These are phyloP conservation scores for Lacerta agilis DNA, from an alignment of 2,797 vertebrate species.

Conservation along the genomic window DNA sequence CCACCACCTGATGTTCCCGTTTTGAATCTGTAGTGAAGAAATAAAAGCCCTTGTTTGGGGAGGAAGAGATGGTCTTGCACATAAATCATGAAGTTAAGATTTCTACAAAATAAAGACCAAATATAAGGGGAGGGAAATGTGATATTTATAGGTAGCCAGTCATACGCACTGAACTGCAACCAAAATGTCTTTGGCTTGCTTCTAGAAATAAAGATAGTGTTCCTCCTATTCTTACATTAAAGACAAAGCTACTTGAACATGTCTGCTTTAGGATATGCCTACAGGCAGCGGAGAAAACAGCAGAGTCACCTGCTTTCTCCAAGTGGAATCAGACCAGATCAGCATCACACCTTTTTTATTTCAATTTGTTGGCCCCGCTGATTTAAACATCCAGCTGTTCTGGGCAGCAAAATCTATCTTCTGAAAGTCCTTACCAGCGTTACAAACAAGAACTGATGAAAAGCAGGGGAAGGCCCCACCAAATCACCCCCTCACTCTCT, in stretches of 20 bases:
- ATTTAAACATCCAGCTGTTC: conserved; percentile 32
- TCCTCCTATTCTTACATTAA: neutral
- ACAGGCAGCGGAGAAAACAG: neutral
- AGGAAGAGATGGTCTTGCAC: neutral
- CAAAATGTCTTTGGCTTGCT: neutral
- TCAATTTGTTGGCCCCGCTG: neutral
- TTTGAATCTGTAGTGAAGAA: neutral
- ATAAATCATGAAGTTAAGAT: neutral
- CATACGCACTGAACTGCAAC: neutral
- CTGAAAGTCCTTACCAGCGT: fast-evolving
- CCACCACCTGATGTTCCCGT: neutral
- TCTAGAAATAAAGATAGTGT: neutral
- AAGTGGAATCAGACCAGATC: neutral
- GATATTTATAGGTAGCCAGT: neutral
- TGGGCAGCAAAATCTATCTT: neutral
- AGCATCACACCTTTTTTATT: neutral
- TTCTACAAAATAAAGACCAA: neutral
- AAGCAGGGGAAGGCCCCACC: neutral
- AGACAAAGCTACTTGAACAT: conserved; percentile 12
- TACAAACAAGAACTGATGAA: conserved; percentile 11
- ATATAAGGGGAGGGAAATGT: neutral
- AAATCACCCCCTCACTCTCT: neutral
- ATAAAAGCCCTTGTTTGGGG: neutral
- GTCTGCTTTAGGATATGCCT: neutral
- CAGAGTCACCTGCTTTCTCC: neutral